These are phyloP conservation scores for Zaprionus davidi DNA, from an alignment of 1,140 invertebrate species.

Conservation along the genomic window DNA sequence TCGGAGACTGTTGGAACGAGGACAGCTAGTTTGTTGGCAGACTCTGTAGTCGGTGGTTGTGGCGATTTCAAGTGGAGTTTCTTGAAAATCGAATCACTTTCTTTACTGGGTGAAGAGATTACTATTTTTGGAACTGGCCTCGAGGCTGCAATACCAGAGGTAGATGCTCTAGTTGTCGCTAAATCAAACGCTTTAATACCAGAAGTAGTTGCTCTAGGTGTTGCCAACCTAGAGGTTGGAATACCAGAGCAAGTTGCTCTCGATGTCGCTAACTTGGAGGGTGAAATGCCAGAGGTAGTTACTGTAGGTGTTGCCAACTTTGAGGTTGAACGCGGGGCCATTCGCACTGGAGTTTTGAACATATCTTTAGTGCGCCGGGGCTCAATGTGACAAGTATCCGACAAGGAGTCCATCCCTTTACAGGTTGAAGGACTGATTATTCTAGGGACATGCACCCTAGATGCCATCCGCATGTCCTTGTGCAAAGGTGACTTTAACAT, in stretches of 20 bases:
- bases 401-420: neutral
- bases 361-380: conserved; percentile 1
- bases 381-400: neutral
- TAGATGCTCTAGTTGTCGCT: neutral
- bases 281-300: neutral
- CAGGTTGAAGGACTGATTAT: neutral
- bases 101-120: neutral
- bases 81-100: neutral
- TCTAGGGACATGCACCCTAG: neutral
- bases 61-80: neutral
- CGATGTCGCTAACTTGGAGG: too few species aligned
- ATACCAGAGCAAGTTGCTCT: neutral
- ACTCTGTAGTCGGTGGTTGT: neutral
- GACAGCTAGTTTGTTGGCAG: neutral
- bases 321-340: neutral
- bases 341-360: neutral
- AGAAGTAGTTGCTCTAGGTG: neutral
- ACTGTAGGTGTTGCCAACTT: neutral
- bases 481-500: conserved; percentile 8
- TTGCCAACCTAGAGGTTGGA: neutral
- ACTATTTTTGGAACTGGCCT: neutral
- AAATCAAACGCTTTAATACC: neutral
- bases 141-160: neutral
- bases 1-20: neutral
- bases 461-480: neutral